A percentile compares a stretch with the other conserved stretches of the same genome.
phyloP scores from a whole-genome alignment of 2,113 vertebrate species.

The Hemichromis elongatus region DNA sequence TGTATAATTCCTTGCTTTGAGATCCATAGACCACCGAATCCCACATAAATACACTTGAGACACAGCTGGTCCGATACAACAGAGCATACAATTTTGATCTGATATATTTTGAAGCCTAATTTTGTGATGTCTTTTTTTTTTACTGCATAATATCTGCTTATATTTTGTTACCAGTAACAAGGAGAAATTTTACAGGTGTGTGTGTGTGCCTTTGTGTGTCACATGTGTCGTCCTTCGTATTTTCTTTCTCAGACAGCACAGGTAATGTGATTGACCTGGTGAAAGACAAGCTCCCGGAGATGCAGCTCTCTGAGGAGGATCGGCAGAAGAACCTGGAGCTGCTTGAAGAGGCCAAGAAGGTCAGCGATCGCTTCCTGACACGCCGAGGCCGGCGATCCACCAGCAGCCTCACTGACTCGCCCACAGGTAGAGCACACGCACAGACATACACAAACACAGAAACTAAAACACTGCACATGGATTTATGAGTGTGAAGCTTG shows the following conservation, averaged over 20 bases:
- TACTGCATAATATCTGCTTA: neutral
- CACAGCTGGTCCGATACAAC: neutral
- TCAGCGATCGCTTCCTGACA: constrained; percentile 87
- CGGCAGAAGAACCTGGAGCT: constrained; percentile 92
- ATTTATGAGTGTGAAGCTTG: neutral
- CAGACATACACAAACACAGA: neutral
- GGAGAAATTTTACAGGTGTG: neutral
- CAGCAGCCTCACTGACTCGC: constrained; percentile 82
- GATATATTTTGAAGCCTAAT: neutral
- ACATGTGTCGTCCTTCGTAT: neutral
- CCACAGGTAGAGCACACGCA: constrained; percentile 67
- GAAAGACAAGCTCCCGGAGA: constrained; percentile 87
- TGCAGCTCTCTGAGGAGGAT: constrained; percentile 92
- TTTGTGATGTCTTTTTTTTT: neutral
- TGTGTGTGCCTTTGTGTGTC: neutral
- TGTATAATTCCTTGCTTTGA: neutral
- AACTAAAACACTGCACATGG: neutral
- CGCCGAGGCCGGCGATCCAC: constrained; percentile 87
- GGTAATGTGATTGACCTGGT: constrained; percentile 91
- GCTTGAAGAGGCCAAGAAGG: constrained; percentile 91
- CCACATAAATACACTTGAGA: neutral
- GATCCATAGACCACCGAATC: neutral
- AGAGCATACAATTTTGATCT: neutral
- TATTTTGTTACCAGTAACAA: neutral
- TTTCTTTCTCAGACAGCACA: constrained; percentile 73